Evolutionary conservation across 1,140 invertebrate genomes (phyloP).

Genomic region (Eufriesea mexicana): DNA sequence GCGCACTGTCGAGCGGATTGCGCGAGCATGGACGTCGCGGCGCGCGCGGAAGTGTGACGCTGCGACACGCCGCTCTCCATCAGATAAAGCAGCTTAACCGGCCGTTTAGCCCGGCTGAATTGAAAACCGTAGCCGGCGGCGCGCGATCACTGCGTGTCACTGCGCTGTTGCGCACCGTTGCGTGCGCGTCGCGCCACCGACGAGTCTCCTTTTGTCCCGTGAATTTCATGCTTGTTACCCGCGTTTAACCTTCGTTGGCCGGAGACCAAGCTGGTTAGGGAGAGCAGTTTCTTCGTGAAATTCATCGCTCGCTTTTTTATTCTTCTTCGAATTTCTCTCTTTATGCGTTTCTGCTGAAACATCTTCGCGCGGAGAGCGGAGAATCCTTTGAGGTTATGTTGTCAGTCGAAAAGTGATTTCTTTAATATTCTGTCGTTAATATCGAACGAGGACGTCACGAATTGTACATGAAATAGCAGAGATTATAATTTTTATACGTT

Average conservation of each 20-base stretch:
- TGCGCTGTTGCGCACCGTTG: constrained; percentile 8
- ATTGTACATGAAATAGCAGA: too few relatives aligned
- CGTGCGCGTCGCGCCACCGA: neutral
- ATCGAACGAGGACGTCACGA: too few relatives aligned
- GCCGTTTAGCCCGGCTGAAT: constrained; percentile 40
- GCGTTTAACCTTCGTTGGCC: neutral
- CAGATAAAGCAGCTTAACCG: constrained; percentile 58
- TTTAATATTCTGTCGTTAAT: too few relatives aligned
- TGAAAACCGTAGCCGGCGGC: constrained; percentile 14
- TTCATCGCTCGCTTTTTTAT: neutral
- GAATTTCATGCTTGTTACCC: constrained; percentile 43
- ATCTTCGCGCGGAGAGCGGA: too few relatives aligned
- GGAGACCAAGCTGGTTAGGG: neutral
- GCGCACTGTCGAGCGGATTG: constrained; percentile 53
- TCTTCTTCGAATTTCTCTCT: too few relatives aligned
- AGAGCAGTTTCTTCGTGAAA: neutral
- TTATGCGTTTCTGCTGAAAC: too few relatives aligned
- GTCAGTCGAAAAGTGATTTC: too few relatives aligned
- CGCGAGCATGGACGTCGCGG: constrained; percentile 49
- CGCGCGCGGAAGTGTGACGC: constrained; percentile 53
- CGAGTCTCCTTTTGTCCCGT: neutral
- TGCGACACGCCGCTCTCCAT: constrained; percentile 42
- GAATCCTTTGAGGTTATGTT: too few relatives aligned
- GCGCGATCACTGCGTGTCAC: neutral
- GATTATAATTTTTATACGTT: too few relatives aligned